Conservation (phyloP, 2,888 invertebrate genomes). For the Pachliopta kotzebuea region DNA sequence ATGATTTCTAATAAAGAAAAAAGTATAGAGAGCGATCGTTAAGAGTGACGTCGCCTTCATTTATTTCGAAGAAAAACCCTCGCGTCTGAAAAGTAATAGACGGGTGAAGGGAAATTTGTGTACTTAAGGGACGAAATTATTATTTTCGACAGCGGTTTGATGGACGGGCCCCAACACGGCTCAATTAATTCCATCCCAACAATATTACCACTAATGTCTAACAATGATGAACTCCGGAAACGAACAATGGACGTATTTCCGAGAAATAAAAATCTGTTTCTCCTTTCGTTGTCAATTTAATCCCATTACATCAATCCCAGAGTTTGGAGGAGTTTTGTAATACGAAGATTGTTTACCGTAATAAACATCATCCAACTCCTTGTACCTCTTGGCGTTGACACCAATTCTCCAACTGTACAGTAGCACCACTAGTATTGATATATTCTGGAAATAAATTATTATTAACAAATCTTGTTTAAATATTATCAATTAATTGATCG, state of each 20-base stretch:
- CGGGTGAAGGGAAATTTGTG: constrained; percentile 9
- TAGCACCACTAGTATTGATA: constrained; percentile 86
- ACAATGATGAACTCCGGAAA: neutral
- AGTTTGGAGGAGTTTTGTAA: neutral
- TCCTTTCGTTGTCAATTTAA: neutral
- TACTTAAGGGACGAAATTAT: constrained; percentile 19
- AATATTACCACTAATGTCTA: constrained; percentile 9
- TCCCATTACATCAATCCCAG: neutral
- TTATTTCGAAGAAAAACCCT: constrained; percentile 8
- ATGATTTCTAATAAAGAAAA: neutral
- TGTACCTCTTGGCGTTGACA: constrained; percentile 85
- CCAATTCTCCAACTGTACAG: constrained; percentile 89
- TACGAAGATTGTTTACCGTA: constrained; percentile 80
- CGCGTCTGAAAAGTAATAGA: neutral
- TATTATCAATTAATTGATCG: neutral
- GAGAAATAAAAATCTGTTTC: constrained; percentile 5
- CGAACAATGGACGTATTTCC: constrained; percentile 1
- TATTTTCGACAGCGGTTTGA: constrained; percentile 22
- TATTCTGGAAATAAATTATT: constrained; percentile 81
- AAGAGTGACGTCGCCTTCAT: neutral
- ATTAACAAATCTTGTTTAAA: neutral
- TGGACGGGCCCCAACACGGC: constrained; percentile 17
- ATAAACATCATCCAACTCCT: constrained; percentile 87
- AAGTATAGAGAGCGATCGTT: neutral
- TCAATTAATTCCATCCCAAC: constrained; percentile 23